Conservation (phyloP, 1,140 invertebrate genomes). For the Popillia japonica region DNA sequence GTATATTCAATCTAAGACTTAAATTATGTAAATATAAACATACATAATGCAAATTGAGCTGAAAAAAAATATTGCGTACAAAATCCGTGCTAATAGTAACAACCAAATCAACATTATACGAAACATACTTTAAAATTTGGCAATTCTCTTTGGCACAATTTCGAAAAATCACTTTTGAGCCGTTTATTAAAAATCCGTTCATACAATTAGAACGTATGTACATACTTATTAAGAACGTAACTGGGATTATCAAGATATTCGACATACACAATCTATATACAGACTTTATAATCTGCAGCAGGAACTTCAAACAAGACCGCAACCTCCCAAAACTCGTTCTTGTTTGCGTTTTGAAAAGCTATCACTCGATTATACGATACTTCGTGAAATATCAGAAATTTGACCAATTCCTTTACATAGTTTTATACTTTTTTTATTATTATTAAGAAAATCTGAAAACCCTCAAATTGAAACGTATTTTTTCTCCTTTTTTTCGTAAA, state of each 20-base stretch:
- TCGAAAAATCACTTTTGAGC: conserved; percentile 13
- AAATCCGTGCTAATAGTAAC: neutral
- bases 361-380: neutral
- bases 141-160: conserved; percentile 20
- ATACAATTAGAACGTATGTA: neutral
- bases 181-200: neutral
- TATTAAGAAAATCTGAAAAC: neutral
- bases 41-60: neutral
- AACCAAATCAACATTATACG: neutral
- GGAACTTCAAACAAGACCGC: conserved; percentile 10
- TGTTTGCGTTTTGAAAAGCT: neutral
- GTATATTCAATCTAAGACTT: too few relatives aligned
- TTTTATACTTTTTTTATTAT: neutral
- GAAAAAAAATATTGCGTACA: conserved; percentile 3
- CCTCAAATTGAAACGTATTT: too few relatives aligned
- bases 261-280: neutral
- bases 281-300: neutral
- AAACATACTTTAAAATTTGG: conserved; percentile 17
- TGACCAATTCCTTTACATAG: neutral
- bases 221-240: neutral
- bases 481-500: neutral
- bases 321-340: neutral
- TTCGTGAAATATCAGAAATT: neutral
- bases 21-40: too few relatives aligned
- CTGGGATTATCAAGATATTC: neutral